These are phyloP conservation scores for Papilio helenus DNA, from an alignment of 1,140 invertebrate species.

Conservation along the genomic window DNA sequence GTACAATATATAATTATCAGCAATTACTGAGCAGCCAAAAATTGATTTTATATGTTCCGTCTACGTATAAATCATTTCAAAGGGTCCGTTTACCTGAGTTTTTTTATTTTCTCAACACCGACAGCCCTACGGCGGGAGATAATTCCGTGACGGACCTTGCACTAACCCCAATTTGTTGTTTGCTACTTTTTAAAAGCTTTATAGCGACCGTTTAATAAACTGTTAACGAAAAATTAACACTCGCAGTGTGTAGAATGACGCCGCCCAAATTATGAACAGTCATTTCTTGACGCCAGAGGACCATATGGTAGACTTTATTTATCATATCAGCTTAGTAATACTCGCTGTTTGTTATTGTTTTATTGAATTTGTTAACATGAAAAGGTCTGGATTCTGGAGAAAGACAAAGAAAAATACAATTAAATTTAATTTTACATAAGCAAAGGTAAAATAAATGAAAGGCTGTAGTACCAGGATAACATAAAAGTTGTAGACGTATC, in stretches of 20 bases:
- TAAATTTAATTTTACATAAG: no score
- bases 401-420: no score
- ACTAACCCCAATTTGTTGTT: slow-evolving; percentile 71
- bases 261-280: slow-evolving; percentile 45
- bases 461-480: neutral
- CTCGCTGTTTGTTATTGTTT: neutral
- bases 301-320: slow-evolving; percentile 42
- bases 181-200: slow-evolving; percentile 58
- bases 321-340: neutral
- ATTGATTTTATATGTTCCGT: slow-evolving; percentile 29
- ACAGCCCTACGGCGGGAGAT: slow-evolving; percentile 49
- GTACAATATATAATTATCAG: neutral
- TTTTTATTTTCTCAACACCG: slow-evolving; percentile 30
- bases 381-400: no score
- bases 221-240: slow-evolving; percentile 69
- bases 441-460: no score
- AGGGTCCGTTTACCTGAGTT: slow-evolving; percentile 28
- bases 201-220: slow-evolving; percentile 67
- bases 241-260: slow-evolving; percentile 57
- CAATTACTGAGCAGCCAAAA: neutral
- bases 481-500: no score
- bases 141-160: slow-evolving; percentile 59
- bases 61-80: slow-evolving; percentile 12
- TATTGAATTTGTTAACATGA: neutral
- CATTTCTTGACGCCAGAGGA: slow-evolving; percentile 40